phyloP scores from a whole-genome alignment of 64 coral and sea anemone genomes.

The Actinia equina region DNA sequence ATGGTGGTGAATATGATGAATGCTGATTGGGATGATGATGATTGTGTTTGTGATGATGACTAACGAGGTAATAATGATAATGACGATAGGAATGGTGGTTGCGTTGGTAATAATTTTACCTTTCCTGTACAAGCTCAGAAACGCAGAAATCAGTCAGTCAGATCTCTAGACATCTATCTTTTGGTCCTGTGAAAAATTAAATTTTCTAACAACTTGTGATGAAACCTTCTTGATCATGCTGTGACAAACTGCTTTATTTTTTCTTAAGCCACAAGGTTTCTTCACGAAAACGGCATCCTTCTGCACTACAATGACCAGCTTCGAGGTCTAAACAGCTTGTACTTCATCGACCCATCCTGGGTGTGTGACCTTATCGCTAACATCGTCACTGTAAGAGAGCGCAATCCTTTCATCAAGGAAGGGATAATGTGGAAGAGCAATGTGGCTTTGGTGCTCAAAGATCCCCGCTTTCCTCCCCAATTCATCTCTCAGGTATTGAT shows the following conservation, averaged over 20 bases:
- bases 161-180: not conserved
- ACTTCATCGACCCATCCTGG: conserved; percentile 96
- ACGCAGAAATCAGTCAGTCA: too few species aligned
- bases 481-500: conserved; percentile 86
- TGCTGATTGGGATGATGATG: too few species aligned
- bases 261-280: conserved; percentile 76
- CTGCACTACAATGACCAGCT: conserved; percentile 97
- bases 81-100: too few species aligned
- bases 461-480: conserved; percentile 79
- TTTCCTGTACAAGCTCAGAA: too few species aligned
- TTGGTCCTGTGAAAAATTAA: not conserved
- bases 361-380: conserved; percentile 92
- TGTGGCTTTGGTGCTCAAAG: conserved; percentile 66
- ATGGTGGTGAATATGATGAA: too few species aligned
- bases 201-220: not conserved
- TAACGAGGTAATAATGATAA: too few species aligned
- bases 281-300: conserved; percentile 93
- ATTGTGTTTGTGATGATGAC: too few species aligned
- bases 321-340: conserved; percentile 75
- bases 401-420: conserved; percentile 72
- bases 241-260: not conserved
- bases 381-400: conserved; percentile 85
- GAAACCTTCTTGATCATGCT: not conserved
- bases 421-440: conserved; percentile 83
- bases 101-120: too few species aligned